Percentiles rank a stretch among this genome's conserved stretches.
Evolutionary conservation across 1,140 invertebrate genomes (phyloP).

Genomic region (Euschistus heros): DNA sequence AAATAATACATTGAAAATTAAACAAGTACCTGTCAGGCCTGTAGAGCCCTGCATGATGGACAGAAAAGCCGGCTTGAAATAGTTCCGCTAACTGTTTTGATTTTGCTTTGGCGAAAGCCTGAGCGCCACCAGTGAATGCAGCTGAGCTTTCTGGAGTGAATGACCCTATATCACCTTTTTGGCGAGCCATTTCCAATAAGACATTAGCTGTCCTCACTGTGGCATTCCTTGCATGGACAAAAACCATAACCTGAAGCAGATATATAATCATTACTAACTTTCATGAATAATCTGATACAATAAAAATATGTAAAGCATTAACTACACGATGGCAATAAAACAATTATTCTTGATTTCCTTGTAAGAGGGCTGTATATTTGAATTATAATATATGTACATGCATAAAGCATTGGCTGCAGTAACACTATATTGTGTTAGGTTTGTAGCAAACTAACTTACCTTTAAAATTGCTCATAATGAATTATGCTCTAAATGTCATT

Average conservation of each 20-base stretch:
- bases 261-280: neutral
- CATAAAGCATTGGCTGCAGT: no score
- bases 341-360: no score
- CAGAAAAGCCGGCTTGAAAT: constrained; percentile 78
- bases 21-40: constrained; percentile 58
- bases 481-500: no score
- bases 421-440: no score
- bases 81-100: constrained; percentile 71
- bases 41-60: constrained; percentile 95
- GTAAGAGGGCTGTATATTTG: no score
- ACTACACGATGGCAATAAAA: no score
- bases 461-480: no score
- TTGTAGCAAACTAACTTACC: no score
- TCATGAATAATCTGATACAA: no score
- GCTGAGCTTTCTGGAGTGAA: constrained; percentile 53
- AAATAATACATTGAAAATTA: no score
- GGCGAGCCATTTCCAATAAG: constrained; percentile 62
- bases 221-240: constrained; percentile 95
- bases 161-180: constrained; percentile 55
- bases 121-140: constrained; percentile 45
- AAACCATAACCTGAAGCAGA: constrained; percentile 78
- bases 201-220: constrained; percentile 77
- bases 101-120: constrained; percentile 53
- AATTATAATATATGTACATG: no score
- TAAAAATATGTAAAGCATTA: no score